A percentile compares a stretch with the other conserved stretches of the same genome.
phyloP scores from a whole-genome alignment of 2,888 invertebrate genomes.

The Leptogaster cylindrica region DNA sequence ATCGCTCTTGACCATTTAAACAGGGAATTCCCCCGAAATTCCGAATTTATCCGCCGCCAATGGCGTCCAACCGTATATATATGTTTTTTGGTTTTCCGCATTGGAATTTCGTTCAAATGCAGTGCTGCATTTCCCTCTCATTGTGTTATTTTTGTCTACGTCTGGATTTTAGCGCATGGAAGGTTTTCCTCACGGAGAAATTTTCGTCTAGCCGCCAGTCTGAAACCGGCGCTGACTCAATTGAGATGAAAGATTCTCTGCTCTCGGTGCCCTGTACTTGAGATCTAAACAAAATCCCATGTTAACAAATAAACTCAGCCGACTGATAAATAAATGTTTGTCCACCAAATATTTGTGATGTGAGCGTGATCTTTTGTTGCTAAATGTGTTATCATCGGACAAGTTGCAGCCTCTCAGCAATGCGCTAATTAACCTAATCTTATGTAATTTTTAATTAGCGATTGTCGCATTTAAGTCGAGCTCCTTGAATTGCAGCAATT shows the following conservation, averaged over 20 bases:
- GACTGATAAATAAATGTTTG: no score
- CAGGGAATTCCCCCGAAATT: no score
- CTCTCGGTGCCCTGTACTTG: no score
- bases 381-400: neutral
- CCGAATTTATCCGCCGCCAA: no score
- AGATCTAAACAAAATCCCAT: no score
- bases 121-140: constrained; percentile 25
- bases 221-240: constrained; percentile 3
- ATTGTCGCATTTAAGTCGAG: no score
- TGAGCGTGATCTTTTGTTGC: neutral
- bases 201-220: constrained; percentile 11
- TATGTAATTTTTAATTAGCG: constrained; percentile 13
- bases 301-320: no score
- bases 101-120: constrained; percentile 9
- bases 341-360: neutral
- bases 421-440: neutral
- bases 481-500: no score
- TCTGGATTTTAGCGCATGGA: constrained; percentile 26
- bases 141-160: constrained; percentile 28
- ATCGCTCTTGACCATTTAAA: no score
- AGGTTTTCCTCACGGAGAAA: constrained; percentile 11
- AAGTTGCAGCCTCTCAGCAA: no score
- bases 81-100: neutral
- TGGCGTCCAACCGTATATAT: neutral
- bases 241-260: no score